Percentiles rank a stretch among this genome's conserved stretches.
phyloP scores from a whole-genome alignment of 2,113 vertebrate species.

The Gambusia affinis region DNA sequence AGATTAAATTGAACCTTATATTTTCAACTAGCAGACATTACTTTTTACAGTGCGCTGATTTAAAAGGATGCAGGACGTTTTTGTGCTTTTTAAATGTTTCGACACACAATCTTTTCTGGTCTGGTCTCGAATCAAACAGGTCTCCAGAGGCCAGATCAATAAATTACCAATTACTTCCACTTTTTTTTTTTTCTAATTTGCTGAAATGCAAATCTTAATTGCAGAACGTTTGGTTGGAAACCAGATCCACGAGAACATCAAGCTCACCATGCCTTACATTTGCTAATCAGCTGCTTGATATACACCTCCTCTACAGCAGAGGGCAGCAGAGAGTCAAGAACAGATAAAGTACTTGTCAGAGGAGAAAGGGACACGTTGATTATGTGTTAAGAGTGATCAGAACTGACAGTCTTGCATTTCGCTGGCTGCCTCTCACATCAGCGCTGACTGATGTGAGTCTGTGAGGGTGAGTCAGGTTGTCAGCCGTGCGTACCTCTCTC shows the following conservation, averaged over 20 bases:
- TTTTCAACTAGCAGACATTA: not conserved
- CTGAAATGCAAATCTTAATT: not conserved
- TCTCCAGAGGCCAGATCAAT: not conserved
- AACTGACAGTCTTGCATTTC: constrained; percentile 36
- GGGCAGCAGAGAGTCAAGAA: constrained; percentile 62
- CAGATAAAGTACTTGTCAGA: constrained; percentile 30
- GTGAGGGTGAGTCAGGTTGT: constrained; percentile 6
- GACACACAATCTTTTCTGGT: constrained; percentile 26
- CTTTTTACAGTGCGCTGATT: not conserved
- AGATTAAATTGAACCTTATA: too few relatives aligned
- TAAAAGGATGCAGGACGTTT: constrained; percentile 35
- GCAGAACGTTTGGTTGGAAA: constrained; percentile 25
- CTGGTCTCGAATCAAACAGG: constrained; percentile 33
- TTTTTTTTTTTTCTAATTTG: not conserved
- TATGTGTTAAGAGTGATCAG: constrained; percentile 36
- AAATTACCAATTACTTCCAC: not conserved
- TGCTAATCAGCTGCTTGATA: constrained; percentile 90
- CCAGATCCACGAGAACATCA: not conserved
- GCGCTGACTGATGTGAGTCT: constrained; percentile 8
- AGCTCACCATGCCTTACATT: constrained; percentile 83
- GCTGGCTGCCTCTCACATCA: constrained; percentile 18
- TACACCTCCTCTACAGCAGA: constrained; percentile 87
- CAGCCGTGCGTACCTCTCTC: constrained; percentile 86
- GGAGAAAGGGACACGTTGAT: constrained; percentile 47
- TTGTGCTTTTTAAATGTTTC: not conserved